Base-by-base conservation (phyloP, 2,888 invertebrate species). In the Amiota minor region DNA sequence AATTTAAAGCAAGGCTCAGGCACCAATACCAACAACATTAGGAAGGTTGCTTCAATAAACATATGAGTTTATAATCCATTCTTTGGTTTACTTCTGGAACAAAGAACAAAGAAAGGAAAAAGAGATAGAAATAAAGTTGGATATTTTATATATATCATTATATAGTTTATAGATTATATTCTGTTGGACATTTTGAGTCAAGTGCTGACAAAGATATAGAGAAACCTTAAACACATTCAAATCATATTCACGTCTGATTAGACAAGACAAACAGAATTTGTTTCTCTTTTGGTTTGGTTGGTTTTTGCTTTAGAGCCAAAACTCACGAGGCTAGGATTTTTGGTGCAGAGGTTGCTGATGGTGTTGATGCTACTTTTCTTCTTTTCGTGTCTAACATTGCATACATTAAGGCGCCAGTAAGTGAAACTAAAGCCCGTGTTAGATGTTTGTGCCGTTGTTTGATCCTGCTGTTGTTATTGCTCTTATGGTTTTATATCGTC, bases 341-440 rank as follows among this genome's bases (percentile, higher is more conserved):
- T 74, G 2, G 2, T 35, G 6, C 35, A 8, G 35, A 35, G 2
- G 35, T 35, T 35, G 35, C 35, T 35, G 73, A 74, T 74, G 78
- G 74, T 73, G 6, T 8, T 35, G 35, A 35, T 4, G 35, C 35
- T 6, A 35, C 6, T n/a, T n/a, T n/a, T n/a, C n/a, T n/a, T n/a
- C n/a, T 35, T 35, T 35, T 35, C 1, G 16, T 56, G 56, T 10
- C 18, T 84, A 77, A 80, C 80, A 79, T 80, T 83, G 83, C 79
- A 80, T 80, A 79, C 77, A 82, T 80, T 80, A 83, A 80, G 83
- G 83, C 75, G 80, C 79, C 14, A 1, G 23, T 20, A n/a, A 35
- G 35, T 35, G 35, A 35, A 10, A 18, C 16, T 47, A 35, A 35
- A n/a, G 65, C 65, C 76, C 76, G 77, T 81, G 81, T 81, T 84